Evolutionary conservation across 2,888 invertebrate genomes (phyloP).

Genomic region (Caenorhabditis imperialis): DNA sequence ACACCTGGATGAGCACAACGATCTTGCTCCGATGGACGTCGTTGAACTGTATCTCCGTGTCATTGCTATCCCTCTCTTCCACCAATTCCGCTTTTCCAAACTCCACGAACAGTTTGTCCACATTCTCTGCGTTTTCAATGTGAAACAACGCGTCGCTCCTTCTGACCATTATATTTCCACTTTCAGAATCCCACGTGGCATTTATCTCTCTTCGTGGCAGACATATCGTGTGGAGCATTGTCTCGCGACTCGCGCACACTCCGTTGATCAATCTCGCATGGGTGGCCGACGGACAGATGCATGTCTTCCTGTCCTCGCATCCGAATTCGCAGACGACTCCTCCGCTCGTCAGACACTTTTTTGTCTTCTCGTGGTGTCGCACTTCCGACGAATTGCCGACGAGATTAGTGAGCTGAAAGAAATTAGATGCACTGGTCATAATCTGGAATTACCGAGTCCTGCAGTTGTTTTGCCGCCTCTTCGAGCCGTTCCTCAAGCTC

Average conservation of each 20-base stretch:
- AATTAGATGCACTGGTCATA: background rate
- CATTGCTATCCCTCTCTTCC: slow-evolving; percentile 8
- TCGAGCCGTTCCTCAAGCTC: slow-evolving; percentile 37
- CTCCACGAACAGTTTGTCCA: slow-evolving; percentile 61
- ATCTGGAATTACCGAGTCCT: slow-evolving; percentile 35
- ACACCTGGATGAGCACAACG: slow-evolving; percentile 56
- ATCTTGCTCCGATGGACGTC: slow-evolving; percentile 50
- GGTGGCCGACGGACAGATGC: slow-evolving; percentile 61
- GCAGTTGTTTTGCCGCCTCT: slow-evolving; percentile 42
- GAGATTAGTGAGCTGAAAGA: slow-evolving; percentile 46
- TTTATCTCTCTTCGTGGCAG: slow-evolving; percentile 53
- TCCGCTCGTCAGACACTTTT: slow-evolving; percentile 64
- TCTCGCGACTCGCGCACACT: slow-evolving; percentile 46
- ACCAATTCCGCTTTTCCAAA: slow-evolving; percentile 51
- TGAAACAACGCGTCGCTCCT: slow-evolving; percentile 50
- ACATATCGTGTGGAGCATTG: slow-evolving; percentile 51
- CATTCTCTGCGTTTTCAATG: slow-evolving; percentile 41
- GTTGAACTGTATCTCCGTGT: slow-evolving; percentile 36
- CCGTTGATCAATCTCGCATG: slow-evolving; percentile 54
- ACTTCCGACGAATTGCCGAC: slow-evolving; percentile 44
- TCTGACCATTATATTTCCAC: slow-evolving; percentile 59
- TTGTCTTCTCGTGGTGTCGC: slow-evolving; percentile 46
- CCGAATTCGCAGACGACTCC: slow-evolving; percentile 71
- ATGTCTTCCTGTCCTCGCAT: slow-evolving; percentile 63
- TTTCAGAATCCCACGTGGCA: slow-evolving; percentile 66